These are phyloP conservation scores for Eudasyphora cyanicolor DNA, from an alignment of 2,888 invertebrate genomes.

Conservation along the genomic window DNA sequence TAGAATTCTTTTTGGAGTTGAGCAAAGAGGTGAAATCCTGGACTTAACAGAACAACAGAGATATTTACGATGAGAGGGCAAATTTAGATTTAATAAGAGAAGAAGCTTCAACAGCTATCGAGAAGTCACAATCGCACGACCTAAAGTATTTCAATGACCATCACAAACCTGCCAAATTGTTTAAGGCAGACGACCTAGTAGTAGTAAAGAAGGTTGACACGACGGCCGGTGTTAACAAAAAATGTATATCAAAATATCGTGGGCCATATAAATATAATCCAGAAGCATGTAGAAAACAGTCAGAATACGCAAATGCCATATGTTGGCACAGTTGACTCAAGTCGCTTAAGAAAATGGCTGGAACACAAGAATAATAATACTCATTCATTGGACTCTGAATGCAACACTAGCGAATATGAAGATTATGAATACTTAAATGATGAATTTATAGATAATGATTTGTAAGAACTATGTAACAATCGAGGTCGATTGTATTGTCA, in stretches of 20 bases:
- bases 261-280: constrained; percentile 54
- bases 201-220: constrained; percentile 28
- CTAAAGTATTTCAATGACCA: constrained; percentile 20
- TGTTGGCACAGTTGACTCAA: constrained; percentile 32
- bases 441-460: constrained; percentile 11
- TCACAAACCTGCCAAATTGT: neutral
- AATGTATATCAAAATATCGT: constrained; percentile 52
- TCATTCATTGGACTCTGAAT: constrained; percentile 31
- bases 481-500: constrained; percentile 54
- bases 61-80: neutral
- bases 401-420: constrained; percentile 41
- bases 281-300: constrained; percentile 65
- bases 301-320: constrained; percentile 12
- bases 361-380: constrained; percentile 13
- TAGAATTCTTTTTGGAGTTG: constrained; percentile 50
- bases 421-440: constrained; percentile 41
- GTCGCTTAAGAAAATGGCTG: constrained; percentile 40
- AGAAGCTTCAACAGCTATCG: constrained; percentile 27
- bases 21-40: constrained; percentile 38
- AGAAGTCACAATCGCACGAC: constrained; percentile 21
- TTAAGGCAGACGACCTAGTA: neutral
- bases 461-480: constrained; percentile 20
- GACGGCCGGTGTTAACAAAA: constrained; percentile 63
- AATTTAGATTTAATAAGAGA: constrained; percentile 24
- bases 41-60: constrained; percentile 41